Evolutionary conservation across 2,113 vertebrate genomes (phyloP).

Genomic region (Pelodiscus sinensis): DNA sequence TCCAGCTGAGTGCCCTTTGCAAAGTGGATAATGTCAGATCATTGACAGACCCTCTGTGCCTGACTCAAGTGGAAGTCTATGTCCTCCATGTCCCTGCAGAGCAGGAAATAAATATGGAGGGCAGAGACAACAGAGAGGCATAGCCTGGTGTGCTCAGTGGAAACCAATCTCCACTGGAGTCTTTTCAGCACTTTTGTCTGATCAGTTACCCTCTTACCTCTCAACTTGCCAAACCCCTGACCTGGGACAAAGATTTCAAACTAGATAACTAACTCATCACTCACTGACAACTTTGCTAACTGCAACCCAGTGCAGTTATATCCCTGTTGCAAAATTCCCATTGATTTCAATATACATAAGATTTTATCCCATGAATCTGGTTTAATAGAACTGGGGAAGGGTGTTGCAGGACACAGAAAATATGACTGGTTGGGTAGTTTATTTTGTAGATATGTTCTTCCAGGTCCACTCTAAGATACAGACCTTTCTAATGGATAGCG

Average conservation of each 20-base stretch:
- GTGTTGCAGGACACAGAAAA: not conserved
- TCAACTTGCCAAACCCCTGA: not conserved
- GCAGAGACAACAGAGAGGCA: not conserved
- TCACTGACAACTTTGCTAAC: too few species aligned
- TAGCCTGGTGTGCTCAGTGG: not conserved
- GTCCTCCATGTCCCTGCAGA: not conserved
- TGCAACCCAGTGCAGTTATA: too few species aligned
- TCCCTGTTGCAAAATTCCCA: not conserved
- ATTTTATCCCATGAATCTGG: not conserved
- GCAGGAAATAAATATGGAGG: not conserved
- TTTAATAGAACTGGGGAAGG: not conserved
- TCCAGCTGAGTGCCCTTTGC: not conserved
- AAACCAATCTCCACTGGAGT: not conserved
- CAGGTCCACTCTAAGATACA: not conserved
- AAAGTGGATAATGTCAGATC: not conserved
- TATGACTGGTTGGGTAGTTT: not conserved
- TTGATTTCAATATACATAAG: not conserved
- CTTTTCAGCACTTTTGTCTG: not conserved
- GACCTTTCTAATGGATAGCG: accelerated
- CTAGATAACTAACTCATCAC: not conserved
- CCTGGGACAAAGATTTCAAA: not conserved
- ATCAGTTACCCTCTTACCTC: not conserved
- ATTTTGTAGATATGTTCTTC: not conserved
- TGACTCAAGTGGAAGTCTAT: not conserved
- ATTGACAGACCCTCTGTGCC: not conserved